Percentiles rank a stretch among this genome's conserved stretches.
These are phyloP conservation scores for Chrysomela aeneicollis DNA, from an alignment of 2,888 invertebrate species.

Conservation along the genomic window DNA sequence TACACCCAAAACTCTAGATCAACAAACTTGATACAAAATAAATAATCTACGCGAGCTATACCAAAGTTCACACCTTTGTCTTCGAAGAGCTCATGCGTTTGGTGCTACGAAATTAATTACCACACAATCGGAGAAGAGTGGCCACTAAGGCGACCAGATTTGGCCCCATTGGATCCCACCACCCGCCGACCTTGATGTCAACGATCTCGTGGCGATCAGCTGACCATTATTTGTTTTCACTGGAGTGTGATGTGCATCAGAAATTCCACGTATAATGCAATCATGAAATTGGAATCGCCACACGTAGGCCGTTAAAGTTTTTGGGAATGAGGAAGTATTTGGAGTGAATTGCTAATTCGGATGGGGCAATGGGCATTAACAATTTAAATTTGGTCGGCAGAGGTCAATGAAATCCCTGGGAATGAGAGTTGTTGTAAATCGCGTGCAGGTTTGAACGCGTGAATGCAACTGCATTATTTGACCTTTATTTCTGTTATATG, in stretches of 20 bases:
- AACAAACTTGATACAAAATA: conserved; percentile 40
- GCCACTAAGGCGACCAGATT: conserved; percentile 24
- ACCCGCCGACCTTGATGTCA: conserved; percentile 55
- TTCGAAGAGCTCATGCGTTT: too few species aligned
- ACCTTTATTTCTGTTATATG: too few species aligned
- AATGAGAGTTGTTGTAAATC: not conserved
- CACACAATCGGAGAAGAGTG: too few species aligned
- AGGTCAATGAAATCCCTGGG: not conserved
- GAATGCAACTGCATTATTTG: too few species aligned
- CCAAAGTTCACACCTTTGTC: conserved; percentile 22
- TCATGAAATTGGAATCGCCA: conserved; percentile 27
- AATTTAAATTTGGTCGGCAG: not conserved
- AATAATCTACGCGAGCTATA: conserved; percentile 28
- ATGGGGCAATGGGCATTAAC: not conserved
- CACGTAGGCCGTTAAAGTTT: conserved; percentile 29
- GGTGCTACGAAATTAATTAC: too few species aligned
- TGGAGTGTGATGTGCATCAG: conserved; percentile 54
- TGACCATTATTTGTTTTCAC: conserved; percentile 51
- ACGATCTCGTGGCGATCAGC: conserved; percentile 53
- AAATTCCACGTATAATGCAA: conserved; percentile 38
- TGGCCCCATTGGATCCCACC: conserved; percentile 1
- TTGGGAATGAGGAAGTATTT: conserved; percentile 30
- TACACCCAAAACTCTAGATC: conserved; percentile 36
- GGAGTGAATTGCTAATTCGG: conserved; percentile 16
- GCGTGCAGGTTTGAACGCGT: too few species aligned